phyloP scores from a whole-genome alignment of 1,140 invertebrate species.

The Calephelis nemesis region DNA sequence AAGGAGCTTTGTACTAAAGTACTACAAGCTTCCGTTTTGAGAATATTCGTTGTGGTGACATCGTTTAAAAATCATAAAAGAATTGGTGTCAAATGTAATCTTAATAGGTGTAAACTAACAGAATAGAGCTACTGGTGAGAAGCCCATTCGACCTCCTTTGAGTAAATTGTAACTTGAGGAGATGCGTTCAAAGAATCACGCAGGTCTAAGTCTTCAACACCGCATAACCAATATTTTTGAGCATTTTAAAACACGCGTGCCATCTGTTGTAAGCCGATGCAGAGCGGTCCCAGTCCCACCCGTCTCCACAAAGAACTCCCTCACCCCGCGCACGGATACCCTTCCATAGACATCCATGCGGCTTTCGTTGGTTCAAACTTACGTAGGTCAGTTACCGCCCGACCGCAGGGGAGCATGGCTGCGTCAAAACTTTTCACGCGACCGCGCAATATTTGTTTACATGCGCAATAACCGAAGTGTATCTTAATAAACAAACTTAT shows the following conservation, averaged over 20 bases:
- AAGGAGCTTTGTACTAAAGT: no score
- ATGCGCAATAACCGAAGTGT: conserved; percentile 64
- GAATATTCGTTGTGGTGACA: background rate
- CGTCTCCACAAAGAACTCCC: conserved; percentile 52
- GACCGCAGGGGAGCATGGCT: conserved; percentile 76
- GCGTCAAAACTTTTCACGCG: conserved; percentile 75
- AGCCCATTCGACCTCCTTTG: conserved; percentile 63
- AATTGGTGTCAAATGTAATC: conserved; percentile 14
- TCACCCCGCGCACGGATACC: conserved; percentile 48
- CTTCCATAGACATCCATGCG: conserved; percentile 63
- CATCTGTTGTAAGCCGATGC: conserved; percentile 76
- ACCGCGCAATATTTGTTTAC: conserved; percentile 73
- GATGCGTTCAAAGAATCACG: conserved; percentile 65
- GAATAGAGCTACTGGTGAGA: conserved; percentile 43
- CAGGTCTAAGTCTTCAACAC: conserved; percentile 67
- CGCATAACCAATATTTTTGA: conserved; percentile 74
- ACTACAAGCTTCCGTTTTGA: no score
- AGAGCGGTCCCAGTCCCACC: conserved; percentile 71
- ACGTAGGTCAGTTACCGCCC: conserved; percentile 80
- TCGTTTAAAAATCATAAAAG: background rate
- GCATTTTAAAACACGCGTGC: conserved; percentile 73
- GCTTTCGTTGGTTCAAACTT: conserved; percentile 79
- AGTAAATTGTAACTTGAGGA: conserved; percentile 60
- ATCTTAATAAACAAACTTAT: conserved; percentile 50
- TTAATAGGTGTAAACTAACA: conserved; percentile 12